Conservation (phyloP, 2,888 invertebrate genomes). For the Eilema griseolum region DNA sequence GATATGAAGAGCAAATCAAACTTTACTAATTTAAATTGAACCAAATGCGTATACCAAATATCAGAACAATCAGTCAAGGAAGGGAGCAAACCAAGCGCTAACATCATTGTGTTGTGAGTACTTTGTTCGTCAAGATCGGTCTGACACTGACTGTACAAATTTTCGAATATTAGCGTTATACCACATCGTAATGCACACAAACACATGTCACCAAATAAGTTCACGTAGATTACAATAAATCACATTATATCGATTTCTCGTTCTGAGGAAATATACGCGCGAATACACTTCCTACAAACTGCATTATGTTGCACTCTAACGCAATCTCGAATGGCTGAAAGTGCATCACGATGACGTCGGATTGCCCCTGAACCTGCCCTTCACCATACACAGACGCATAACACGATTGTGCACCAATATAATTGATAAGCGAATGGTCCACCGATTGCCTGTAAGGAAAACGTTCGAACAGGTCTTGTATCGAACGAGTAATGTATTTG, state of each 20-base stretch:
- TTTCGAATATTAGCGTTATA: background rate
- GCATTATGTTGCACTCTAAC: conserved; percentile 46
- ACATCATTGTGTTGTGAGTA: too few species aligned
- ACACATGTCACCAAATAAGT: conserved; percentile 8
- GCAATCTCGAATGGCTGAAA: conserved; percentile 54
- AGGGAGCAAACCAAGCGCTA: too few species aligned
- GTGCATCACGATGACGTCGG: conserved; percentile 60
- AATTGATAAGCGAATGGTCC: conserved; percentile 20
- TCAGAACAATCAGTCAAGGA: too few species aligned
- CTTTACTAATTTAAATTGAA: too few species aligned
- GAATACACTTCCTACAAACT: conserved; percentile 46
- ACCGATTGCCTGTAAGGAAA: conserved; percentile 24
- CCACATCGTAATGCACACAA: background rate
- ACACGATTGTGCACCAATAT: background rate
- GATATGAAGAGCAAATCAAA: too few species aligned
- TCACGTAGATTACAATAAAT: background rate
- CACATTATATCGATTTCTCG: conserved; percentile 18
- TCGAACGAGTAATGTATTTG: conserved; percentile 46
- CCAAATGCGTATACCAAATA: too few species aligned
- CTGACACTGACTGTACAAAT: background rate
- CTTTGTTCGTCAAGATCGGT: too few species aligned
- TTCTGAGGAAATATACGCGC: conserved; percentile 42
- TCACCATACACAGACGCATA: conserved; percentile 27
- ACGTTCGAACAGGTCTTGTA: conserved; percentile 10
- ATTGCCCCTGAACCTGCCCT: conserved; percentile 63